phyloP scores from a whole-genome alignment of 1,140 invertebrate species.

The Daktulosphaira vitifoliae region DNA sequence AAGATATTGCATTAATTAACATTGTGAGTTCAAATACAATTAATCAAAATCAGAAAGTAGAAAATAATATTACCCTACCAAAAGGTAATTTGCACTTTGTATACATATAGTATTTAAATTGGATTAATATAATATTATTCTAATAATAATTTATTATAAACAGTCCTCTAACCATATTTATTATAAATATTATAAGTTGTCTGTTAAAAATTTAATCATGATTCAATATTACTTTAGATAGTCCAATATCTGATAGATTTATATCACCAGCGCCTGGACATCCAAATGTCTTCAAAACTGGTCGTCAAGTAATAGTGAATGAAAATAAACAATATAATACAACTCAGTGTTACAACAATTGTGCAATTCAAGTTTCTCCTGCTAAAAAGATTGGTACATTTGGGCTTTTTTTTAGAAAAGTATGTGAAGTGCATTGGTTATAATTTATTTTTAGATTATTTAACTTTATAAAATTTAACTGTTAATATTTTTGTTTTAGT shows the following conservation, averaged over 20 bases:
- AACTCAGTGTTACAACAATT: background rate
- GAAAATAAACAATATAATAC: conserved; percentile 25
- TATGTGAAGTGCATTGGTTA: background rate
- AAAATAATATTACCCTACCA: conserved; percentile 1
- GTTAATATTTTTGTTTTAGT: background rate
- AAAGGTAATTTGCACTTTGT: conserved; percentile 14
- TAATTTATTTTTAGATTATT: background rate
- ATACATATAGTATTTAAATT: too few species aligned
- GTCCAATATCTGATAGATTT: conserved; percentile 23
- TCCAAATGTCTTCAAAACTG: background rate
- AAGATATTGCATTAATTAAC: conserved; percentile 41
- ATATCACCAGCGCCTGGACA: conserved; percentile 16
- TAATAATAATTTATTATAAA: too few species aligned
- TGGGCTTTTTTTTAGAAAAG: conserved; percentile 27
- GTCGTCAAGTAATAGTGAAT: background rate
- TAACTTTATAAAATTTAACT: background rate
- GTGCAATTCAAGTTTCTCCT: background rate
- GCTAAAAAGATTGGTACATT: conserved; percentile 22
- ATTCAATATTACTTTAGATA: too few species aligned
- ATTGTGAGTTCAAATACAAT: background rate
- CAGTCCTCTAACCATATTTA: too few species aligned
- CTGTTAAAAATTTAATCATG: too few species aligned
- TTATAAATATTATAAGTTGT: too few species aligned
- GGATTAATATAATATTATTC: too few species aligned
- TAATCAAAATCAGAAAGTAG: background rate